Evolutionary conservation across 2,113 vertebrate species (phyloP), one percentile per base, ranked within the genome.

Genomic region (Otis tarda): DNA sequence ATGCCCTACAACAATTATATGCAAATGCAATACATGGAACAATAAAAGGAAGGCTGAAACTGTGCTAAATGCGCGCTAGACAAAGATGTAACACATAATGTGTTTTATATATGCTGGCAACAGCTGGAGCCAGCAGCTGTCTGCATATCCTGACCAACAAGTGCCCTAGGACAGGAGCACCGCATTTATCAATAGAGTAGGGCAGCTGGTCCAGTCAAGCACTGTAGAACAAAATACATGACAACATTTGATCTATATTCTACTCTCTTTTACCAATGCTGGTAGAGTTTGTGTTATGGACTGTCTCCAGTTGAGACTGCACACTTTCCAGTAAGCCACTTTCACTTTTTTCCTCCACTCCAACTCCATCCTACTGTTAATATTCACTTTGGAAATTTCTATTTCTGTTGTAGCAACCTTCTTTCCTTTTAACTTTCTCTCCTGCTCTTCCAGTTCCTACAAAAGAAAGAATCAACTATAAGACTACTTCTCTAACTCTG

Each of bases 401-500:
- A 65, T 95, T 83, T 97, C 96, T 1, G 77, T 89, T 37, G 91
- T 80, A 43, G 96, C 85, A 39, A 87, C 53, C 13, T 97, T 98
- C 90, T 97, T 98, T 68, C 98, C 98, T 95, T 97, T 98, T 75
- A 98, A 81, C 70, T 96, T 98, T 87, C 98, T 98, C 64, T 98
- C 98, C n/a, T 98, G 98, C 80, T 99, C 98, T 95, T 99, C 98
- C 53, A 99, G 98, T 95, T 99, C 99, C 99, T 99, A 69, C 21
- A 90, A 82, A 87, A 93, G 39, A 75, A 92, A 96, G 80, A 89
- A 73, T 90, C 43, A 67, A 79, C 59, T 78, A 43, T 77, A 69
- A 95, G 45, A 91, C 56, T 83, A 45, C 11, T 91, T 87, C 87
- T 92, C 85, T 71, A 65, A 53, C 68, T 80, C 79, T 33, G 19